A percentile compares a stretch with the other conserved stretches of the same genome.
Evolutionary conservation across 2,113 vertebrate species (phyloP).

Genomic region (Spizaetus ornatus): DNA sequence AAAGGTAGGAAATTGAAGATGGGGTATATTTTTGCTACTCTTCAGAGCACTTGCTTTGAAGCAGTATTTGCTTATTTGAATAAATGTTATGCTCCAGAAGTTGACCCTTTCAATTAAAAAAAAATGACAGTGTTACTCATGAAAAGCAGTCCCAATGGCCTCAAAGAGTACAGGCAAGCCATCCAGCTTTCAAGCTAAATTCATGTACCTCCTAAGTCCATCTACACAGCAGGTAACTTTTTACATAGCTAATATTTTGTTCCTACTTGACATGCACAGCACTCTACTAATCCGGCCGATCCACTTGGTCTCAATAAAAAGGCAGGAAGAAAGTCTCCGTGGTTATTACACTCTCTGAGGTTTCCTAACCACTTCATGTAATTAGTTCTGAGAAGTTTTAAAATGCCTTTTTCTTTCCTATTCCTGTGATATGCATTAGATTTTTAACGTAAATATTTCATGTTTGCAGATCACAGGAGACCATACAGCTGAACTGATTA

Average conservation of each 20-base stretch:
- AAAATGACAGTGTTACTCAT: background rate
- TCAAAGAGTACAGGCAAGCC: background rate
- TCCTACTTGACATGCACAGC: background rate
- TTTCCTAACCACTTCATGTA: background rate
- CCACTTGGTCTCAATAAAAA: background rate
- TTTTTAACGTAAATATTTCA: constrained; percentile 6
- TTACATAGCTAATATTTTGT: background rate
- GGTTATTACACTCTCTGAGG: background rate
- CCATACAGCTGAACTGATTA: background rate
- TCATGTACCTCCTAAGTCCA: background rate
- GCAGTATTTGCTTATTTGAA: background rate
- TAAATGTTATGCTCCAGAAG: background rate
- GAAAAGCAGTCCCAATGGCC: background rate
- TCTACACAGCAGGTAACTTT: background rate
- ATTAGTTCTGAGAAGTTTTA: background rate
- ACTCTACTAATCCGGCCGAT: background rate
- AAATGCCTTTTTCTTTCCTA: background rate
- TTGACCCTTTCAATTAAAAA: background rate
- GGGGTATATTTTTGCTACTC: background rate
- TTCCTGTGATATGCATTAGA: background rate
- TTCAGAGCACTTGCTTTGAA: background rate
- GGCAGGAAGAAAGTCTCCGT: background rate
- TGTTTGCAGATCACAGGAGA: constrained; percentile 9
- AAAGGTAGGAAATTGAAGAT: background rate
- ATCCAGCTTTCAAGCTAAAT: background rate